Percentiles rank a stretch among this genome's conserved stretches.
These are phyloP conservation scores for Atractosteus spatula DNA, from an alignment of 2,113 vertebrate species.

Conservation along the genomic window DNA sequence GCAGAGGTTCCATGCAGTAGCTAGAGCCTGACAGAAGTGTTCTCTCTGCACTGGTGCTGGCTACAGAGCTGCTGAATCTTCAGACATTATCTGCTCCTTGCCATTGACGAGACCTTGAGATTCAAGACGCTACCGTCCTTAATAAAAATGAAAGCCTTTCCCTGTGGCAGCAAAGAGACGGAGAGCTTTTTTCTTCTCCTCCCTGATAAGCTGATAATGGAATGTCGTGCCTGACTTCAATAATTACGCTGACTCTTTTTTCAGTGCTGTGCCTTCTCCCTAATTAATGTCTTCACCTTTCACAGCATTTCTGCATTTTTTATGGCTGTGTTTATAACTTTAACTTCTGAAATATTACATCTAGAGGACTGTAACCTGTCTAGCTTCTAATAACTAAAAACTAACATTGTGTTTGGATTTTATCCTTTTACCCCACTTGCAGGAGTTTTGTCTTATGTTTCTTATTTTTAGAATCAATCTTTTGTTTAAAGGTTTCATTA, in stretches of 20 bases:
- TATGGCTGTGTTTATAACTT: slow-evolving; percentile 28
- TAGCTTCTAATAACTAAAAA: neutral
- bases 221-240: slow-evolving; percentile 19
- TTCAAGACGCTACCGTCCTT: slow-evolving; percentile 34
- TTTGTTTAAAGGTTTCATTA: neutral
- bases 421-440: too few relatives aligned
- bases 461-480: too few relatives aligned
- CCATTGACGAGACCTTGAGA: slow-evolving; percentile 40
- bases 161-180: slow-evolving; percentile 37
- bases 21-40: neutral
- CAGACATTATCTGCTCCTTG: slow-evolving; percentile 32
- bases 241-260: slow-evolving; percentile 38
- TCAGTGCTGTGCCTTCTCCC: slow-evolving; percentile 35
- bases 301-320: slow-evolving; percentile 35
- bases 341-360: slow-evolving; percentile 29
- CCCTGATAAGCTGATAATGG: neutral
- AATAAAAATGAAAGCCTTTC: slow-evolving; percentile 33
- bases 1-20: slow-evolving; percentile 13
- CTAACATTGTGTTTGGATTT: too few relatives aligned
- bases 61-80: slow-evolving; percentile 28
- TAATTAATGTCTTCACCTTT: slow-evolving; percentile 45
- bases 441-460: too few relatives aligned
- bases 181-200: slow-evolving; percentile 14
- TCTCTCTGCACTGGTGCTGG: slow-evolving; percentile 13
- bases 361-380: neutral